Percentiles rank a stretch among this genome's conserved stretches.
Evolutionary conservation across 35 echinoderm and acorn worm genomes (phyloP).

Genomic region (Lytechinus pictus): DNA sequence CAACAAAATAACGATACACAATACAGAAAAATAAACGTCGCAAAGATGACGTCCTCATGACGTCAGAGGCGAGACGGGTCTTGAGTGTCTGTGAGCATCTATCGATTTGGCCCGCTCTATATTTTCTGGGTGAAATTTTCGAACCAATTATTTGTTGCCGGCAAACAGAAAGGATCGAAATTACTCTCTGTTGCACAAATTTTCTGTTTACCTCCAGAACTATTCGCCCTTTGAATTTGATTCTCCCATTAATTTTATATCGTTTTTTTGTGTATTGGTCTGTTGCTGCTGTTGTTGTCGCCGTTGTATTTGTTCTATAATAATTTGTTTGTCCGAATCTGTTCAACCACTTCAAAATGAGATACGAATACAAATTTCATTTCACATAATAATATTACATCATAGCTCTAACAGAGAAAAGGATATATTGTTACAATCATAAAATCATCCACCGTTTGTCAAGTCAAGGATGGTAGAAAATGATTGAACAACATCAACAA

Average conservation of each 20-base stretch:
- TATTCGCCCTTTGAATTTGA: background rate
- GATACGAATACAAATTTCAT: background rate
- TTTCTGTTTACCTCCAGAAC: background rate
- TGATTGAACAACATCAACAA: too few species aligned
- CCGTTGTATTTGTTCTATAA: background rate
- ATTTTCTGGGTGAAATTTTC: slow-evolving; percentile 15
- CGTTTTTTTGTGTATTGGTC: background rate
- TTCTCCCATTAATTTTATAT: background rate
- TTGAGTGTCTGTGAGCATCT: background rate
- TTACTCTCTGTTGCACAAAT: background rate
- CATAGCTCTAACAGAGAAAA: too few species aligned
- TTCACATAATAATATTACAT: background rate
- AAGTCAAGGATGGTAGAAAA: too few species aligned
- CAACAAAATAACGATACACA: background rate
- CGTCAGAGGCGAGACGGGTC: slow-evolving; percentile 4
- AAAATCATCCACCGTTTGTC: too few species aligned
- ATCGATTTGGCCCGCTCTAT: background rate
- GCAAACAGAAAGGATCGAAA: slow-evolving; percentile 18
- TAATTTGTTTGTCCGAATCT: background rate
- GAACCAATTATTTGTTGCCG: slow-evolving; percentile 11
- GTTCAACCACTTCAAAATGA: too few species aligned
- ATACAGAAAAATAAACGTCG: background rate
- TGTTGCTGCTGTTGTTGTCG: background rate
- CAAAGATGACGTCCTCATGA: background rate
- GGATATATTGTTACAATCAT: too few species aligned